phyloP scores from a whole-genome alignment of 2,888 invertebrate species.

The Entomobrya proxima region DNA sequence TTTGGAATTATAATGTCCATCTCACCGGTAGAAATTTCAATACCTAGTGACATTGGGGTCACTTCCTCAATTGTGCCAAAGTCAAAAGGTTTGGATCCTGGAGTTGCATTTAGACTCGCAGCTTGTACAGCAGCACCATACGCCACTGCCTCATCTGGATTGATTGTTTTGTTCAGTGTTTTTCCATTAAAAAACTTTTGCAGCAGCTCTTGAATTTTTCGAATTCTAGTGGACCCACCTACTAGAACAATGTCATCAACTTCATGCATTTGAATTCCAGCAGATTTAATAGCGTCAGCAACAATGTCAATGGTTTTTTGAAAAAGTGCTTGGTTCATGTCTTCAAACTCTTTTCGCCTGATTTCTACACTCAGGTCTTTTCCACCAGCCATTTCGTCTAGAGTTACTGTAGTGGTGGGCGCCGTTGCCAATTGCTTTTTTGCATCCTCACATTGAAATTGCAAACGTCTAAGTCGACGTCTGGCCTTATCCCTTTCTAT shows the following conservation, averaged over 20 bases:
- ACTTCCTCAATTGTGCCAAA: conserved; percentile 30
- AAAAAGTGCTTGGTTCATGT: conserved; percentile 85
- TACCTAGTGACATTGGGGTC: conserved; percentile 50
- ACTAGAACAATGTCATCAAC: conserved; percentile 81
- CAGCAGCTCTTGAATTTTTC: conserved; percentile 83
- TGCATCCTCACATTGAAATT: conserved; percentile 80
- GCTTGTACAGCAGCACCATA: conserved; percentile 37
- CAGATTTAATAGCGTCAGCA: conserved; percentile 73
- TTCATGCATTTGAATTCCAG: conserved; percentile 81
- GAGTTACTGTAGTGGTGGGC: background rate
- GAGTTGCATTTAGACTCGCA: background rate
- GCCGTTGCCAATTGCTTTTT: conserved; percentile 29
- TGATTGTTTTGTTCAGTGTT: conserved; percentile 83
- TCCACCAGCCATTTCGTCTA: conserved; percentile 78
- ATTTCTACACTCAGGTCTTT: conserved; percentile 82
- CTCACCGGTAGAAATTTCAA: background rate
- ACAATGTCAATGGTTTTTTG: conserved; percentile 86
- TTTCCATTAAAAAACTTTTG: conserved; percentile 81
- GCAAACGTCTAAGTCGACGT: conserved; percentile 83
- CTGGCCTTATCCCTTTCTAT: conserved; percentile 81
- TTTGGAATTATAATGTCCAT: conserved; percentile 27
- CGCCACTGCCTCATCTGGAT: conserved; percentile 21
- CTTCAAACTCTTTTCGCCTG: conserved; percentile 86
- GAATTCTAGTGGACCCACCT: conserved; percentile 85
- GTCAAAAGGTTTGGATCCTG: background rate